Percentiles rank a stretch among this genome's conserved stretches.
phyloP scores from a whole-genome alignment of 2,888 invertebrate genomes.

The Scaptomyza polygonia region DNA sequence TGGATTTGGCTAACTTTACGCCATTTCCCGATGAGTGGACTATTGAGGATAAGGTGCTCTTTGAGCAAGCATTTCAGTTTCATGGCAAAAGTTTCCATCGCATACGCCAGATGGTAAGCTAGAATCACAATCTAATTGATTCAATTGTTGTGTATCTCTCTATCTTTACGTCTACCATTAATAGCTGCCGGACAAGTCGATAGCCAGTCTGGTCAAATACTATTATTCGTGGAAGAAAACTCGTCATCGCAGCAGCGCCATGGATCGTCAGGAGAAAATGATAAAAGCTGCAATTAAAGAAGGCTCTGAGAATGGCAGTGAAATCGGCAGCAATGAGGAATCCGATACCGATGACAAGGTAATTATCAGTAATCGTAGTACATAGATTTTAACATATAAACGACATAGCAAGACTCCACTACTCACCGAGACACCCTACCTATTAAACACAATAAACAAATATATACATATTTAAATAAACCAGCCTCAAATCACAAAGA shows the following conservation, averaged over 20 bases:
- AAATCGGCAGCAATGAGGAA: conserved; percentile 93
- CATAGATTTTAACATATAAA: conserved; percentile 30
- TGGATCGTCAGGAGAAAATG: conserved; percentile 91
- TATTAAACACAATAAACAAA: neutral
- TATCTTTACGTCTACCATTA: neutral
- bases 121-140: neutral
- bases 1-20: conserved; percentile 97
- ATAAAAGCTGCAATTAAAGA: conserved; percentile 85
- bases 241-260: conserved; percentile 94
- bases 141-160: neutral
- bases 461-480: neutral
- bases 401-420: conserved; percentile 49
- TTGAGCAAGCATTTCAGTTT: conserved; percentile 99
- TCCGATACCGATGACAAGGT: conserved; percentile 96
- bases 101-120: conserved; percentile 96
- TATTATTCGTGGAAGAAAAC: conserved; percentile 99
- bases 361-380: conserved; percentile 73
- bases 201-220: conserved; percentile 97
- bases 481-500: neutral
- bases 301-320: conserved; percentile 92
- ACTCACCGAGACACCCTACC: conserved; percentile 29
- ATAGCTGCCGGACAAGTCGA: conserved; percentile 97
- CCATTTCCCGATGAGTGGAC: conserved; percentile 99
- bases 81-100: conserved; percentile 99
- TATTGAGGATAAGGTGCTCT: conserved; percentile 98